These are phyloP conservation scores for Amphilophus citrinellus DNA, from an alignment of 2,113 vertebrate species.

Conservation along the genomic window DNA sequence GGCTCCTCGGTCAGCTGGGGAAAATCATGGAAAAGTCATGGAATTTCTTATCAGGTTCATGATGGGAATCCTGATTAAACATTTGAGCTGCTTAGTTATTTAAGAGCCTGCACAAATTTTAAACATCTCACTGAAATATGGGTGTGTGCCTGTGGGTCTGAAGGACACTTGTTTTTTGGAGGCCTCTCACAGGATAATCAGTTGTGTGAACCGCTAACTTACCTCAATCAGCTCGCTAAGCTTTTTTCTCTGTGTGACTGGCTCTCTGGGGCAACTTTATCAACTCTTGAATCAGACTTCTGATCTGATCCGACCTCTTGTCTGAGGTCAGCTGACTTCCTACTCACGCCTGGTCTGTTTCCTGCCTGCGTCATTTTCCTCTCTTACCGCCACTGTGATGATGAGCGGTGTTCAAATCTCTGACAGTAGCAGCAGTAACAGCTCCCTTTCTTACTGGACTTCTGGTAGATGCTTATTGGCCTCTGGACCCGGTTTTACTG, in stretches of 20 bases:
- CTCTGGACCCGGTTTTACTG: neutral
- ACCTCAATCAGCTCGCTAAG: neutral
- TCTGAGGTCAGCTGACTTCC: slow-evolving; percentile 40
- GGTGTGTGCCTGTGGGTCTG: neutral
- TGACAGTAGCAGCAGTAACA: neutral
- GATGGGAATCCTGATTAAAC: neutral
- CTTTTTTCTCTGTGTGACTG: neutral
- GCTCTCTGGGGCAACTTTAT: slow-evolving; percentile 2
- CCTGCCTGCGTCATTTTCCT: neutral
- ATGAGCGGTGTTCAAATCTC: neutral
- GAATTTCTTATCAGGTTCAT: neutral
- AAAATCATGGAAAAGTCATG: slow-evolving; percentile 5
- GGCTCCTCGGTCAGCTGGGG: neutral
- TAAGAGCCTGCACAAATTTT: slow-evolving; percentile 9
- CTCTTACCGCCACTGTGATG: neutral
- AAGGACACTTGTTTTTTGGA: neutral
- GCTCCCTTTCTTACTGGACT: neutral
- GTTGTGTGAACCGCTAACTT: neutral
- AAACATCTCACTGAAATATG: neutral
- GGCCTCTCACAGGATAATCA: neutral
- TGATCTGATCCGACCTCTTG: neutral
- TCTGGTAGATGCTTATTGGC: neutral
- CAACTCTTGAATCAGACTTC: neutral
- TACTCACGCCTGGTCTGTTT: slow-evolving; percentile 1
- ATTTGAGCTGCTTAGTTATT: slow-evolving; percentile 23